Evolutionary conservation across 2,888 invertebrate genomes (phyloP).

Genomic region (Conops quadrifasciatus): DNA sequence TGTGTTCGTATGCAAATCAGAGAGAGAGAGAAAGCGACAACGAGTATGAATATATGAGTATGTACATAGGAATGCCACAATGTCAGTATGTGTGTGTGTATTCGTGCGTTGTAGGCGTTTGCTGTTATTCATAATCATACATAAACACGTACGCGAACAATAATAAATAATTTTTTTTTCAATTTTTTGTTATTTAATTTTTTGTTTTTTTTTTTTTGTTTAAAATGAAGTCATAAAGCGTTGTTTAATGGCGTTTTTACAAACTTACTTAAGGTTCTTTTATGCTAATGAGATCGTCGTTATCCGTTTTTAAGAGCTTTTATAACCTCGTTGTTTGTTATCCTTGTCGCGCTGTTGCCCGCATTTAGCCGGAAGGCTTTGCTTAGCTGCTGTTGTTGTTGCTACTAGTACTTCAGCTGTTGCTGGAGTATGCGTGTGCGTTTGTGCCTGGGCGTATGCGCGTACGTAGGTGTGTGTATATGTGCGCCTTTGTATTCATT

Average conservation of each 20-base stretch:
- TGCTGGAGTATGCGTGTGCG: too few species aligned
- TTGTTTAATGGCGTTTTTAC: slow-evolving; percentile 62
- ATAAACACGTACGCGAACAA: slow-evolving; percentile 29
- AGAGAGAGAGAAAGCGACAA: too few species aligned
- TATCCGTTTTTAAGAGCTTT: slow-evolving; percentile 28
- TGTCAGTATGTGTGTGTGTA: slow-evolving; percentile 1
- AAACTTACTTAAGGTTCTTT: slow-evolving; percentile 31
- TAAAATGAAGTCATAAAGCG: slow-evolving; percentile 62
- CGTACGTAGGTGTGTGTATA: not conserved
- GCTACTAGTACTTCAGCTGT: too few species aligned
- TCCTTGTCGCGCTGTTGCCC: not conserved
- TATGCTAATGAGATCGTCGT: slow-evolving; percentile 36
- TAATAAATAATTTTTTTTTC: slow-evolving; percentile 29
- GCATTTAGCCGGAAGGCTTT: not conserved
- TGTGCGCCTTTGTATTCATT: not conserved
- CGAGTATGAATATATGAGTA: not conserved
- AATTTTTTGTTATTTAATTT: slow-evolving; percentile 3
- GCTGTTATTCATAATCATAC: slow-evolving; percentile 31
- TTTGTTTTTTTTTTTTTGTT: slow-evolving; percentile 2
- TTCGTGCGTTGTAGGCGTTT: slow-evolving; percentile 8
- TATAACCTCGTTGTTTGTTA: slow-evolving; percentile 17
- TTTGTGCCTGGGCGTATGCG: too few species aligned
- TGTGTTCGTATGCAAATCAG: too few species aligned
- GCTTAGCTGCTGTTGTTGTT: slow-evolving; percentile 1
- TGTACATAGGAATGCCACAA: not conserved